Percentiles rank a stretch among this genome's conserved stretches.
Conservation (phyloP, 2,888 invertebrate species). For the Teleiodes luculella region DNA sequence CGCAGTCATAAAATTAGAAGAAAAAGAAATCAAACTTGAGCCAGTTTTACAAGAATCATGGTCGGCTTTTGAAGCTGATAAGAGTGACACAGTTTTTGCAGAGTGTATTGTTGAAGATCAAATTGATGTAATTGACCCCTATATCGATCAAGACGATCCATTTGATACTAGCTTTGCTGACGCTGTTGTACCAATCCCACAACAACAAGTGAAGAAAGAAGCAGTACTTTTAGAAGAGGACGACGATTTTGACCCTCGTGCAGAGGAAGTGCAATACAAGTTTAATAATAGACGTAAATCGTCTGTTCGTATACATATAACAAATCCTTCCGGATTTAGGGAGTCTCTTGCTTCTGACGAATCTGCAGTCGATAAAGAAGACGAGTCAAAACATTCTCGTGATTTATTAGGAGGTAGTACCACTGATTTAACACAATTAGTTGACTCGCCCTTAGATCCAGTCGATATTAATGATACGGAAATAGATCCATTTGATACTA, state of each 20-base stretch:
- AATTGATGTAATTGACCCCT: conserved; percentile 64
- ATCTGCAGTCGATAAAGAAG: conserved; percentile 60
- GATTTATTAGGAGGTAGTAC: conserved; percentile 88
- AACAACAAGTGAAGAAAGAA: conserved; percentile 63
- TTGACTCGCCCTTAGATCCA: conserved; percentile 83
- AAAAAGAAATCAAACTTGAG: conserved; percentile 57
- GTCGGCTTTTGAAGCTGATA: conserved; percentile 82
- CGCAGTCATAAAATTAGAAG: conserved; percentile 66
- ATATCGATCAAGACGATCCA: conserved; percentile 84
- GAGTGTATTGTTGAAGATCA: conserved; percentile 70
- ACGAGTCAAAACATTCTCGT: conserved; percentile 44
- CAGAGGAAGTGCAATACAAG: conserved; percentile 72
- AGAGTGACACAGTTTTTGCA: conserved; percentile 65
- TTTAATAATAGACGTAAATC: conserved; percentile 70
- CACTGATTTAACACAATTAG: conserved; percentile 84
- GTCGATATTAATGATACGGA: conserved; percentile 75
- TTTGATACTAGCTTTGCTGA: conserved; percentile 92
- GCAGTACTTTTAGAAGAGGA: conserved; percentile 64
- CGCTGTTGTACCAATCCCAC: conserved; percentile 79
- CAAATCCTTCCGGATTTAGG: conserved; percentile 80
- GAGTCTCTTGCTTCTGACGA: conserved; percentile 78
- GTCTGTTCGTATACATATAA: conserved; percentile 80
- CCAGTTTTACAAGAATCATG: conserved; percentile 77
- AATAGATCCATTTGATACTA: conserved; percentile 93
- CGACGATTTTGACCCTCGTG: conserved; percentile 82